Conservation (phyloP, 2,113 vertebrate genomes). For the Pseudorasbora parva region DNA sequence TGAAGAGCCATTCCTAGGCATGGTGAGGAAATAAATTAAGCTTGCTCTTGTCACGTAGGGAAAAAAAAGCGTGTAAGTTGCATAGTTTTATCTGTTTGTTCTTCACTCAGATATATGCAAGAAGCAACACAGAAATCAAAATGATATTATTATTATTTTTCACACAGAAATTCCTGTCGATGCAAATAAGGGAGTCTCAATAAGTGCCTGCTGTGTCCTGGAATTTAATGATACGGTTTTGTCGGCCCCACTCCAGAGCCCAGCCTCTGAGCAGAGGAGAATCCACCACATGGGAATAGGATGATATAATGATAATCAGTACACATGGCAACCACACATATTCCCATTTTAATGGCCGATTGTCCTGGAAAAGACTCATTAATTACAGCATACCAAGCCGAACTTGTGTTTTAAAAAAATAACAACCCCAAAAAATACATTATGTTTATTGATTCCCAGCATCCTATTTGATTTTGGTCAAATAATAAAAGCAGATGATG, state of each 20-base stretch:
- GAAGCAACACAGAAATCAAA: conserved; percentile 51
- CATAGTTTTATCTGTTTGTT: conserved; percentile 9
- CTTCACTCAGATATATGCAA: conserved; percentile 36
- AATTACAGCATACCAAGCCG: conserved; percentile 50
- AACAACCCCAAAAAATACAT: conserved; percentile 43
- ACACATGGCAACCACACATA: conserved; percentile 35
- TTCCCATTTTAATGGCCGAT: conserved; percentile 38
- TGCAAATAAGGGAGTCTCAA: conserved; percentile 58
- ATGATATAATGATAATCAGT: conserved; percentile 53
- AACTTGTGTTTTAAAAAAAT: conserved; percentile 18
- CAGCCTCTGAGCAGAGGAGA: conserved; percentile 24
- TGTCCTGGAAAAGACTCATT: conserved; percentile 34
- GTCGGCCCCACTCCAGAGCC: conserved; percentile 34
- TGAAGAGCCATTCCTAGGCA: conserved; percentile 67
- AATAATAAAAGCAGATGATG: conserved; percentile 37
- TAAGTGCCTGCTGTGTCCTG: conserved; percentile 48
- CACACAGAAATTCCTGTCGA: conserved; percentile 47
- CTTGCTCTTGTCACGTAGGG: conserved; percentile 51
- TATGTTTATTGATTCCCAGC: conserved; percentile 33
- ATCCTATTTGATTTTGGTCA: conserved; percentile 42
- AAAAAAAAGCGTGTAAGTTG: conserved; percentile 50
- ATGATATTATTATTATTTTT: conserved; percentile 34
- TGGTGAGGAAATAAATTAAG: conserved; percentile 68
- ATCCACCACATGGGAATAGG: conserved; percentile 29
- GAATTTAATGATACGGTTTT: conserved; percentile 57